Evolutionary conservation across 2,113 vertebrate species (phyloP).

Genomic region (Malurus melanocephalus): DNA sequence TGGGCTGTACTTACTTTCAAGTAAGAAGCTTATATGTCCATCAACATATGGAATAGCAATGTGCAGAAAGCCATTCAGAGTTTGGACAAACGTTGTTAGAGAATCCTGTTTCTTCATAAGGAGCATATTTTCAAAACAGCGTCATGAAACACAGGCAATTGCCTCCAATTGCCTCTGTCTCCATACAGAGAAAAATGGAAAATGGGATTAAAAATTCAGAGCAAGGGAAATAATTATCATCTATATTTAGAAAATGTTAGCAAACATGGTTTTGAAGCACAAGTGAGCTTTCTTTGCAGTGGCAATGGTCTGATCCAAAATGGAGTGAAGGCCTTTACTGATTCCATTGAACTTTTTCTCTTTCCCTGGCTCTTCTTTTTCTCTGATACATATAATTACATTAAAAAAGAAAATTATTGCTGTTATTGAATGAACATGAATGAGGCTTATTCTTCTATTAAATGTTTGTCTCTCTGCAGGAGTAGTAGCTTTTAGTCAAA

Average conservation of each 20-base stretch:
- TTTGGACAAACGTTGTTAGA: background rate
- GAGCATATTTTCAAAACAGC: background rate
- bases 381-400: background rate
- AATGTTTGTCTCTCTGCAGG: background rate
- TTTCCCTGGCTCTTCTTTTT: background rate
- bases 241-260: background rate
- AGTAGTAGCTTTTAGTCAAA: background rate
- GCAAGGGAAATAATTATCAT: background rate
- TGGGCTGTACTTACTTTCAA: background rate
- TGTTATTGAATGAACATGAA: background rate
- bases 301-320: background rate
- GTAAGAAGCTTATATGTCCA: background rate
- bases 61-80: background rate
- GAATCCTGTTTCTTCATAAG: background rate
- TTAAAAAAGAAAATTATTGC: background rate
- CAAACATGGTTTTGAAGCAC: background rate
- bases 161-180: too few relatives aligned
- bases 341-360: accelerated
- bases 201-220: background rate
- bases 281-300: background rate
- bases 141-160: background rate
- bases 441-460: background rate
- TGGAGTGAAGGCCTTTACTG: background rate
- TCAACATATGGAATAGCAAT: background rate
- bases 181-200: background rate